Percentiles rank a stretch among this genome's conserved stretches.
phyloP scores from a whole-genome alignment of 2,113 vertebrate genomes.

The Micronycteris hirsuta region DNA sequence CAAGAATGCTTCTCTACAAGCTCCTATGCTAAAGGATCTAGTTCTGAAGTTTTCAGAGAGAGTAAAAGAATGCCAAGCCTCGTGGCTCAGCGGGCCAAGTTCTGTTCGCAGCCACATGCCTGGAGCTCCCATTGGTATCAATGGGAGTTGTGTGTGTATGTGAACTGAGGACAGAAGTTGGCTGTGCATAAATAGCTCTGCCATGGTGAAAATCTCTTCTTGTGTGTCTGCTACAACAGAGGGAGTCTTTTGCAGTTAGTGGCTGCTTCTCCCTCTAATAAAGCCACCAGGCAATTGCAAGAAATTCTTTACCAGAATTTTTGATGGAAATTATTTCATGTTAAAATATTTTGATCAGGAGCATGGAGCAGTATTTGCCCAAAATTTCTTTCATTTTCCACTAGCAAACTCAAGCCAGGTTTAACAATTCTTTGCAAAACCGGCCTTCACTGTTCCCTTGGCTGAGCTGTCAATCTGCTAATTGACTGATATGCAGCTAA shows the following conservation, averaged over 20 bases:
- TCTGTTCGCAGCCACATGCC: conserved; percentile 63
- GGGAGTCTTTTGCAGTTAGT: conserved; percentile 72
- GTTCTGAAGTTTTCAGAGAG: conserved; percentile 31
- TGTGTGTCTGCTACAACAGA: conserved; percentile 70
- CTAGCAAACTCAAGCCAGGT: background rate
- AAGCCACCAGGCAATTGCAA: conserved; percentile 28
- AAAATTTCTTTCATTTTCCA: background rate
- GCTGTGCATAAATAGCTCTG: conserved; percentile 71
- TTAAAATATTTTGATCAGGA: background rate
- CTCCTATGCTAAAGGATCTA: background rate
- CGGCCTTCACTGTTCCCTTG: background rate
- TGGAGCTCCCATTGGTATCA: conserved; percentile 41
- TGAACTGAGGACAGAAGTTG: conserved; percentile 70
- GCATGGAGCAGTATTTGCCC: background rate
- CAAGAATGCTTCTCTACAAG: background rate
- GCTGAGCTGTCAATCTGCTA: background rate
- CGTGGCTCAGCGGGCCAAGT: conserved; percentile 27
- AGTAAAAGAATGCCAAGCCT: conserved; percentile 52
- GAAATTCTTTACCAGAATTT: conserved; percentile 38
- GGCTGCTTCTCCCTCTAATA: conserved; percentile 36
- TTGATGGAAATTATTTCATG: background rate
- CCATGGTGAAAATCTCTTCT: conserved; percentile 67
- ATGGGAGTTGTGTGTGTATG: conserved; percentile 69
- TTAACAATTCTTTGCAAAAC: background rate
- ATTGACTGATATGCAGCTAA: background rate